These are phyloP conservation scores for human (Homo sapiens) DNA, from an alignment of 2,113 vertebrate species.

Conservation along the genomic window GRCh38 chr12:50023001-50023500, in stretches of 20 bases:
- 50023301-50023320: not conserved
- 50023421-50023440: not conserved
- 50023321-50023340: not conserved
- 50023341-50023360: not conserved
- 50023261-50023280: constrained; percentile 35
- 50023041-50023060: not conserved
- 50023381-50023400: not conserved
- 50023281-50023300: not conserved
- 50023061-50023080: constrained; percentile 18
- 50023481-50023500: too few species aligned
- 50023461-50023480: too few species aligned
- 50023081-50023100: not conserved
- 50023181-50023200: not conserved
- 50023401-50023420: not conserved
- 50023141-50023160: not conserved
- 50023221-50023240: constrained; percentile 6
- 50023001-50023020: not conserved
- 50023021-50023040: constrained; percentile 6
- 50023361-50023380: constrained; percentile 16
- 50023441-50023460: too few species aligned
- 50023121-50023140: not conserved
- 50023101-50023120: not conserved
- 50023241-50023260: not conserved
- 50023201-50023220: constrained; percentile 10
- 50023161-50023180: not conserved